Evolutionary conservation across 2,113 vertebrate genomes (phyloP).

Genomic region (Zeus faber): DNA sequence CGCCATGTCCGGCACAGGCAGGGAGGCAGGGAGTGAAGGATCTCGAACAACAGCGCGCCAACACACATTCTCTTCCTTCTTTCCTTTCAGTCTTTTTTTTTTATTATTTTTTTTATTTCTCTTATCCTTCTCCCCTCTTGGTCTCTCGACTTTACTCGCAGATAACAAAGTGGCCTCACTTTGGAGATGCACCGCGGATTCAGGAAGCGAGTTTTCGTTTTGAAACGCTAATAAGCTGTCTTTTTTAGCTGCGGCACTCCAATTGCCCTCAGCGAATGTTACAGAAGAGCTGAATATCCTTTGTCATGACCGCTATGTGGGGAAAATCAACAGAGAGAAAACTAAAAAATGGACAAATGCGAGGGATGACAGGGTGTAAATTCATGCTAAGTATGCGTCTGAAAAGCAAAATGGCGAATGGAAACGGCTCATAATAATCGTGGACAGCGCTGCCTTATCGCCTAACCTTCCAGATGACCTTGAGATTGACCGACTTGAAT

Average conservation of each 20-base stretch:
- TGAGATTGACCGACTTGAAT: conserved; percentile 39
- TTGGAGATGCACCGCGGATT: conserved; percentile 29
- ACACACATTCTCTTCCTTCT: conserved; percentile 23
- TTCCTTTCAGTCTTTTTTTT: conserved; percentile 5
- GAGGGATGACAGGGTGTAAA: conserved; percentile 34
- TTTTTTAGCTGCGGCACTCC: conserved; percentile 2
- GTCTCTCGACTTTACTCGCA: conserved; percentile 27
- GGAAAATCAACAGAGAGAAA: too few species aligned
- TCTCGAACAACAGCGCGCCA: conserved; percentile 1
- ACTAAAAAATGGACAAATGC: conserved; percentile 37
- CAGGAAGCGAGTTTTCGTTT: too few species aligned
- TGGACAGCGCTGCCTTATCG: conserved; percentile 42
- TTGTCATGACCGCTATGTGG: conserved; percentile 12
- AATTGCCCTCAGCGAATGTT: conserved; percentile 19
- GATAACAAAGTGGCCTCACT: conserved; percentile 19
- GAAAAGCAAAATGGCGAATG: conserved; percentile 44
- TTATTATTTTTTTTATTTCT: conserved; percentile 2
- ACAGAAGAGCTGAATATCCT: conserved; percentile 13
- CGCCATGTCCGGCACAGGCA: conserved; percentile 34
- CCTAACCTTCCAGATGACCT: conserved; percentile 53
- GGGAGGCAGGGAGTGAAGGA: too few species aligned
- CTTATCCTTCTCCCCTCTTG: conserved; percentile 15
- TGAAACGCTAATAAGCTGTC: conserved; percentile 33
- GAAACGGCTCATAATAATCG: conserved; percentile 46
- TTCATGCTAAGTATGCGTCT: conserved; percentile 37